Evolutionary conservation across 2,113 vertebrate genomes (phyloP), one percentile per base, ranked within the genome.

Genomic region (Tupaia tana): DNA sequence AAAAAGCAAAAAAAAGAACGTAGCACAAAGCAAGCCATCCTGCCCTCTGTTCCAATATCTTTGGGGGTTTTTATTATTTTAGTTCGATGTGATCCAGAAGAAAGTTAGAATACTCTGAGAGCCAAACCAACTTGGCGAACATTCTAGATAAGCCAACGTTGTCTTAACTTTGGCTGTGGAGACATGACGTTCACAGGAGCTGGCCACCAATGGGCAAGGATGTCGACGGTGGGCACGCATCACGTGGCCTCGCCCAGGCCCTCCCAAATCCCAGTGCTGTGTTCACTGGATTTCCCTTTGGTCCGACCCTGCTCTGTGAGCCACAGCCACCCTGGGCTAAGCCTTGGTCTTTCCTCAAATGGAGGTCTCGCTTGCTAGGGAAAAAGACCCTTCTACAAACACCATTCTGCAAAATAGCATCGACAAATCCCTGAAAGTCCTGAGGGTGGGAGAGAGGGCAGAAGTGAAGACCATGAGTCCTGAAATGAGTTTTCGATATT

Each of bases 91-190:
- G 34, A 64, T 43, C 52, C n/a, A 64, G 89, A 82, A 83, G 64
- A 71, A 43, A 43, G 43, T 43, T 43, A 43, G 3, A 43, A 43
- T 43, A 43, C 43, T 43, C 79, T 88, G 86, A 93, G n/a, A 86
- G 5, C 22, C 63, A 78, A 91, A 79, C 6, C 34, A 70, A 20
- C 43, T 87, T 61, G 69, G 8, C 66, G 69, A 90, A 91, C 94
- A 86, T 82, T 95, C 80, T 93, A 73, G 13, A 70, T 63, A 34
- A 85, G 73, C 63, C 58, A 25, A 43, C 61, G 84, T 27, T 58
- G 52, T 31, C 54, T 91, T 52, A 25, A 43, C 61, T 88, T 27
- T 58, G 52, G 52, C 54, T 91, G 13, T 78, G 27, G 83, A 78
- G 11, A 63, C 20, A 16, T 1, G 7, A 8, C 19, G 20, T 75